Conservation (phyloP, 2,113 vertebrate genomes). For the Manacus vitellinus region DNA sequence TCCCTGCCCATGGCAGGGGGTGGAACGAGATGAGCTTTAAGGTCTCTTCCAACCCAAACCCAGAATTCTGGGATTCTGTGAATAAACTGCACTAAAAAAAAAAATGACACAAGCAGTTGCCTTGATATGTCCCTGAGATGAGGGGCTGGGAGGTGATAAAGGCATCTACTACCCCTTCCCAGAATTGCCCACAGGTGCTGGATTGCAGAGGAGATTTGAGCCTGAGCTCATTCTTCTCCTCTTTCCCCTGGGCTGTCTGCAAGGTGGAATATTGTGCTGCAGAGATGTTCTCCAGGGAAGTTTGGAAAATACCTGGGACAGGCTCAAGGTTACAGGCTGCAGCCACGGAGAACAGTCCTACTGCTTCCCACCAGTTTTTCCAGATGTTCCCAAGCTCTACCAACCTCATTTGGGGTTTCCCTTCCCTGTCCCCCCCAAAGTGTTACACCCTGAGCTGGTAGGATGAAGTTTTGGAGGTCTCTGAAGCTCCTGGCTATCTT, state of each 20-base stretch:
- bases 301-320: accelerated
- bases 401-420: neutral
- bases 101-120: accelerated
- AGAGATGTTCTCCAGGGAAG: neutral
- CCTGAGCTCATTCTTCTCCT: neutral
- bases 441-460: accelerated
- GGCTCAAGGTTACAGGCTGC: accelerated
- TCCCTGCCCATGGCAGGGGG: neutral
- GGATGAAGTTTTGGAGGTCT: neutral
- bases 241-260: accelerated
- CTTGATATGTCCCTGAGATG: accelerated
- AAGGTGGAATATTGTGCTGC: accelerated
- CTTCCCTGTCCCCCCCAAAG: too few relatives aligned
- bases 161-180: neutral
- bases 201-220: neutral
- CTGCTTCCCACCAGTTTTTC: accelerated
- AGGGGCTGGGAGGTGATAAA: neutral
- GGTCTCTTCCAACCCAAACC: neutral
- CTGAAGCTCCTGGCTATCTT: neutral
- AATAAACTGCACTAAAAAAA: neutral
- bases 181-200: neutral
- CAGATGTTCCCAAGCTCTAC: neutral
- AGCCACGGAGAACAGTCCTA: accelerated
- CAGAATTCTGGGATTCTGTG: neutral
- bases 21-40: neutral